phyloP scores from a whole-genome alignment of 2,113 vertebrate species.

The Coryphaenoides rupestris region DNA sequence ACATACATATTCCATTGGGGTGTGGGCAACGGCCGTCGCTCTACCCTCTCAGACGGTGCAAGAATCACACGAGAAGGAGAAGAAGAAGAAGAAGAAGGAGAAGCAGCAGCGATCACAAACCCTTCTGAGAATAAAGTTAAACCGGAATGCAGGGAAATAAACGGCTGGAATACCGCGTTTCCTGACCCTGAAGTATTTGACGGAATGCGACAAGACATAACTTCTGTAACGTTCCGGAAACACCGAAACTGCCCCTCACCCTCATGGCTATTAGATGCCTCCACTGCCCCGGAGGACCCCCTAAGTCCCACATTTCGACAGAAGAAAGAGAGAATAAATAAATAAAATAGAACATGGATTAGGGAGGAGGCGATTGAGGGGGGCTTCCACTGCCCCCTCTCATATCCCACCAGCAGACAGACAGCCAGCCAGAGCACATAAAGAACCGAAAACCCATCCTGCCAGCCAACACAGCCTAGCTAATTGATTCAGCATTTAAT shows the following conservation, averaged over 20 bases:
- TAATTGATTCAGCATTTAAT: constrained; percentile 71
- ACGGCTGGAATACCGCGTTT: constrained; percentile 13
- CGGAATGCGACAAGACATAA: constrained; percentile 23
- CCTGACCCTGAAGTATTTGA: constrained; percentile 2
- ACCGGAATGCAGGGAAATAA: constrained; percentile 12
- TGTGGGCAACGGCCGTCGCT: constrained; percentile 30
- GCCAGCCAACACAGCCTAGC: constrained; percentile 56
- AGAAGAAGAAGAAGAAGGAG: constrained; percentile 50
- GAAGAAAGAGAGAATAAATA: constrained; percentile 69
- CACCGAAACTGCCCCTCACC: constrained; percentile 42
- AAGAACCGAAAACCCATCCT: constrained; percentile 44
- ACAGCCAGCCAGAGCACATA: constrained; percentile 54
- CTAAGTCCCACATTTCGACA: constrained; percentile 68
- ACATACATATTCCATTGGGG: constrained; percentile 76
- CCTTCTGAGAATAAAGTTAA: constrained; percentile 30
- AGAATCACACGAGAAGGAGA: constrained; percentile 65
- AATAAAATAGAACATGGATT: constrained; percentile 69
- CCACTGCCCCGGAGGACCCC: constrained; percentile 50
- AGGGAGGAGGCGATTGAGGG: constrained; percentile 37
- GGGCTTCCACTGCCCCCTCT: constrained; percentile 41
- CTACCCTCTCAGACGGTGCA: constrained; percentile 16
- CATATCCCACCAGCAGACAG: constrained; percentile 49
- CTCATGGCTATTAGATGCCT: constrained; percentile 55
- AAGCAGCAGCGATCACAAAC: constrained; percentile 11
- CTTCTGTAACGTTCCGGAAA: constrained; percentile 44